Evolutionary conservation across 2,888 invertebrate genomes (phyloP), one percentile per base, ranked within the genome.

Genomic region (Cheilosia scutellata): DNA sequence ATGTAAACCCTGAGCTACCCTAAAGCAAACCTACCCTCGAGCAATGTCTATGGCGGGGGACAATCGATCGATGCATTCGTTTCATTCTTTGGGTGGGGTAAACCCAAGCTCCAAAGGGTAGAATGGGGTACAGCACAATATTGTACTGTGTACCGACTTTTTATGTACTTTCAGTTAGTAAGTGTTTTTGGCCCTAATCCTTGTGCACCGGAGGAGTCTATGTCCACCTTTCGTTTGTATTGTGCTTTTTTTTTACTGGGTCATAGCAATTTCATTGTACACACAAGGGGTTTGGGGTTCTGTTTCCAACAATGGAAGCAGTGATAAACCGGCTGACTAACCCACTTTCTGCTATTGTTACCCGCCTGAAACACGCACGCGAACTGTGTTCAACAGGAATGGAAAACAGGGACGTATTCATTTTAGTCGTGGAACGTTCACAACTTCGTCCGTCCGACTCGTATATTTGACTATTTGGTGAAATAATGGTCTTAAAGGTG

Each of bases 1-100:
- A 74, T 70, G 55, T 63, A 57, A 70, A 47, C 68, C 63, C 80
- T 49, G 66, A 68, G 60, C 62, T 80, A 68, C 66, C 62, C 68
- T 55, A 62, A 63, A 57, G 29, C 11, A 42, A 44, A 31, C 20
- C 4, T 55, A 70, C 57, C 42, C 42, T 31, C 57, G n/a, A 51
- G 53, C 53, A 5, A 37, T 40, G 57, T 47, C 47, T 47, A 27
- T 37, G 37, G 44, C 57, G 16, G 40, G 40, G 33, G 53, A 78
- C 72, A 58, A 65, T 79, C 74, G 83, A 84, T 75, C 79, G 79
- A 79, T 84, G 83, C 83, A 79, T 60, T 79, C 47, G 33, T 75
- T 68, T 65, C 42, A 33, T 62, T 76, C 53, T 70, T 62, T 53
- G 62, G 53, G 47, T 72, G 49, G 66, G 42, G 16, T 16, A 60